These are phyloP conservation scores for Meta bourneti DNA, from an alignment of 2,888 invertebrate species.

Conservation along the genomic window DNA sequence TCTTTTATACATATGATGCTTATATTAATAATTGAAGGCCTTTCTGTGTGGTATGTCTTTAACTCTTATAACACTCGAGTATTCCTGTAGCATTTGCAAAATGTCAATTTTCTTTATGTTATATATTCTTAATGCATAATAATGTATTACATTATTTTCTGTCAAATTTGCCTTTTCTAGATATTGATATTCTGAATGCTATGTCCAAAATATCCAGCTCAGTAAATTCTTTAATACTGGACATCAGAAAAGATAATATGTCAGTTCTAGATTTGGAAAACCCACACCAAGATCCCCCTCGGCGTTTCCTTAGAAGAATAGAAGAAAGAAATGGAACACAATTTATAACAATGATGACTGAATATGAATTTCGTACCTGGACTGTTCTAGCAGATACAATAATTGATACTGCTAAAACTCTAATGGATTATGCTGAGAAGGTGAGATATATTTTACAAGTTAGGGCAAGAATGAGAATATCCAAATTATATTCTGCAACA, in stretches of 20 bases:
- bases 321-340: constrained; percentile 1
- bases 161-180: not conserved
- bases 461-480: not conserved
- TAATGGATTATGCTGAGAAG: constrained; percentile 33
- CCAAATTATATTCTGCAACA: not conserved
- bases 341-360: constrained; percentile 8
- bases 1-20: no score
- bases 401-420: constrained; percentile 23
- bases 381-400: constrained; percentile 10
- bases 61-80: not conserved
- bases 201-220: constrained; percentile 23
- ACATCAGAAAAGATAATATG: constrained; percentile 31
- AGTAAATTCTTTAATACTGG: constrained; percentile 14
- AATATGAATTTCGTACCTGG: constrained; percentile 22
- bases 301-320: constrained; percentile 14
- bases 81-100: not conserved
- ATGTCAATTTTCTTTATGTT: not conserved
- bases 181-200: not conserved
- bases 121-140: not conserved
- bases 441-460: not conserved
- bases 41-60: no score
- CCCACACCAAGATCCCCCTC: constrained; percentile 8
- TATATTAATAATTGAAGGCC: no score
- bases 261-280: constrained; percentile 18
- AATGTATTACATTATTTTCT: not conserved